Conservation (phyloP, 1,140 invertebrate species). For the Drosophila tropicalis region DNA sequence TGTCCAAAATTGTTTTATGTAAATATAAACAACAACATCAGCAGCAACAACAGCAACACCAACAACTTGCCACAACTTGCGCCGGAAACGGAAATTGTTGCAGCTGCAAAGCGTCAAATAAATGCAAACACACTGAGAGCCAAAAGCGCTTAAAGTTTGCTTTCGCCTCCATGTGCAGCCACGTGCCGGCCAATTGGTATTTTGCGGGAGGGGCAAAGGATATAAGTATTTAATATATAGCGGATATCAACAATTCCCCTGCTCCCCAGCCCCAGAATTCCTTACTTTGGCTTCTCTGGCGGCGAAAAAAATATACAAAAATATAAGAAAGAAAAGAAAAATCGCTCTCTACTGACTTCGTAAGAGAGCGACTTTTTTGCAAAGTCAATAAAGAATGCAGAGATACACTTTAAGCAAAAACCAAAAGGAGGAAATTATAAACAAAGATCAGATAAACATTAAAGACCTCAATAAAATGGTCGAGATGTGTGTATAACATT, state of each 20-base stretch:
- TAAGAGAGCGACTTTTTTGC: neutral
- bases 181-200: constrained; percentile 26
- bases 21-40: constrained; percentile 72
- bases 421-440: no score
- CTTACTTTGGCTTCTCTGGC: neutral
- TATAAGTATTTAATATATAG: constrained; percentile 7
- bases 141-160: constrained; percentile 53
- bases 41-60: neutral
- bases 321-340: constrained; percentile 21
- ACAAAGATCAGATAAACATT: no score
- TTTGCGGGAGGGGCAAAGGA: neutral
- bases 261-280: neutral
- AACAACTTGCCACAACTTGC: constrained; percentile 31
- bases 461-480: no score
- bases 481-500: no score
- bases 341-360: constrained; percentile 21
- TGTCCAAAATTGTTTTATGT: constrained; percentile 80
- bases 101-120: constrained; percentile 71
- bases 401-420: constrained; percentile 29
- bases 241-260: neutral
- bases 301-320: neutral
- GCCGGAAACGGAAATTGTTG: constrained; percentile 78
- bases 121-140: constrained; percentile 50
- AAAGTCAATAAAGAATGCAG: constrained; percentile 28
- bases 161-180: constrained; percentile 35